These are phyloP conservation scores for Pocillopora grandis DNA, from an alignment of 92 coral and sea anemone genomes.

Conservation along the genomic window DNA sequence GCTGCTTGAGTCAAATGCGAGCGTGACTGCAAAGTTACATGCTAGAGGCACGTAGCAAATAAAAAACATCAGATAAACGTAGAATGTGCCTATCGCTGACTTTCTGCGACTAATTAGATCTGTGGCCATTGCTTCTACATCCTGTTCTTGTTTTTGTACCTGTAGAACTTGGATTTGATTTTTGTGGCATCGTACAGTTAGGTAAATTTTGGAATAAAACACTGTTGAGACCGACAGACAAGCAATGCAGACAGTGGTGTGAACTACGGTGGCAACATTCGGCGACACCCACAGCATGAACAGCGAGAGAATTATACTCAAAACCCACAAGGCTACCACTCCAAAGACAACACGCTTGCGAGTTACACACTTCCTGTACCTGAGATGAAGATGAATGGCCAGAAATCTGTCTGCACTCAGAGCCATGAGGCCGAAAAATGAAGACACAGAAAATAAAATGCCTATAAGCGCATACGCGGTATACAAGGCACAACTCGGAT, in stretches of 20 bases:
- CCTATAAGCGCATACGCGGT: not conserved
- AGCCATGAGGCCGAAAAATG: slow-evolving; percentile 1
- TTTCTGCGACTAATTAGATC: not conserved
- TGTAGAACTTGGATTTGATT: slow-evolving; percentile 1
- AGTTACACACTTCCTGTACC: slow-evolving; percentile 24
- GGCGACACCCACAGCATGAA: not conserved
- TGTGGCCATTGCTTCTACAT: not conserved
- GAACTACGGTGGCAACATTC: not conserved
- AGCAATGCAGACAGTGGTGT: not conserved
- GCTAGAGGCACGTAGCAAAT: not conserved
- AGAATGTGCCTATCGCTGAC: not conserved
- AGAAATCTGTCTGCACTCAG: slow-evolving; percentile 13
- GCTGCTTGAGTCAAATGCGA: not conserved
- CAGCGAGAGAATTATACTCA: not conserved
- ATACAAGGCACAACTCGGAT: not conserved
- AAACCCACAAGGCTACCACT: slow-evolving; percentile 1
- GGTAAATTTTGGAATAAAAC: slow-evolving; percentile 4
- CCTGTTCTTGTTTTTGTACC: not conserved
- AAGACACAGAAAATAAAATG: not conserved
- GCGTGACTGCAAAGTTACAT: not conserved
- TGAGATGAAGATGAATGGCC: slow-evolving; percentile 16
- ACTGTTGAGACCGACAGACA: not conserved
- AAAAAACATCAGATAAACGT: slow-evolving; percentile 8
- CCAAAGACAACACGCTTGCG: slow-evolving; percentile 9
- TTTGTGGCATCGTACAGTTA: slow-evolving; percentile 3